Evolutionary conservation across 2,797 vertebrate species (phyloP).

Genomic region (Poecilia wingei): DNA sequence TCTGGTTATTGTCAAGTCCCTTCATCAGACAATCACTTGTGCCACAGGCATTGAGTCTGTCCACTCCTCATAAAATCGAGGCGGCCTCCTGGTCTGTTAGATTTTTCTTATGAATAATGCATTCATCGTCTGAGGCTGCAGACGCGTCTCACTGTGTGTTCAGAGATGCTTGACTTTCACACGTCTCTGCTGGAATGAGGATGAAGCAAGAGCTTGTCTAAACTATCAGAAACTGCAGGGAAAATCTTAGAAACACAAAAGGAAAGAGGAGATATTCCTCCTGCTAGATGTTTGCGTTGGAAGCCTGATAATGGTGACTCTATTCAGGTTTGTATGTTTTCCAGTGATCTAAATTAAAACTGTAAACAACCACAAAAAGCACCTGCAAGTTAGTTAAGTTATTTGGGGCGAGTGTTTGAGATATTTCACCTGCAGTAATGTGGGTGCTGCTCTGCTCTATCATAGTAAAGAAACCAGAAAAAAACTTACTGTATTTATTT

Average conservation of each 20-base stretch:
- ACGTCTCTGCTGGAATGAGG: constrained; percentile 71
- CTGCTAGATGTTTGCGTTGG: constrained; percentile 17
- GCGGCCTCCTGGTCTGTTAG: constrained; percentile 44
- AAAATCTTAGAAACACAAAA: constrained; percentile 43
- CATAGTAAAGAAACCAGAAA: neutral
- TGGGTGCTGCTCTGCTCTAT: neutral
- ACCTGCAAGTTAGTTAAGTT: neutral
- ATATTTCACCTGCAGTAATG: neutral
- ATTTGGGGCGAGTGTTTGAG: neutral
- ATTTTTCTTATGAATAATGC: constrained; percentile 76
- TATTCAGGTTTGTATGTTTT: constrained; percentile 5
- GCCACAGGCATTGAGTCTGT: constrained; percentile 36
- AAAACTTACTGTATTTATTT: neutral
- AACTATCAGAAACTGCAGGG: constrained; percentile 55
- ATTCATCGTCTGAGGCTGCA: constrained; percentile 65
- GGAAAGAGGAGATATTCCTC: constrained; percentile 23
- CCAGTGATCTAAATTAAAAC: neutral
- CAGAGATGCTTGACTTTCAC: constrained; percentile 71
- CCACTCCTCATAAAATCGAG: constrained; percentile 50
- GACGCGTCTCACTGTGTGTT: constrained; percentile 65
- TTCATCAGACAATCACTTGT: constrained; percentile 39
- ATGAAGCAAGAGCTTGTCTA: constrained; percentile 65
- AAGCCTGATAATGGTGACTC: constrained; percentile 1
- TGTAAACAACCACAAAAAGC: neutral
- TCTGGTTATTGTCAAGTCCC: constrained; percentile 29